Percentiles rank a stretch among this genome's conserved stretches.
These are phyloP conservation scores for Rhinoptilus africanus DNA, from an alignment of 2,113 vertebrate genomes.

Conservation along the genomic window DNA sequence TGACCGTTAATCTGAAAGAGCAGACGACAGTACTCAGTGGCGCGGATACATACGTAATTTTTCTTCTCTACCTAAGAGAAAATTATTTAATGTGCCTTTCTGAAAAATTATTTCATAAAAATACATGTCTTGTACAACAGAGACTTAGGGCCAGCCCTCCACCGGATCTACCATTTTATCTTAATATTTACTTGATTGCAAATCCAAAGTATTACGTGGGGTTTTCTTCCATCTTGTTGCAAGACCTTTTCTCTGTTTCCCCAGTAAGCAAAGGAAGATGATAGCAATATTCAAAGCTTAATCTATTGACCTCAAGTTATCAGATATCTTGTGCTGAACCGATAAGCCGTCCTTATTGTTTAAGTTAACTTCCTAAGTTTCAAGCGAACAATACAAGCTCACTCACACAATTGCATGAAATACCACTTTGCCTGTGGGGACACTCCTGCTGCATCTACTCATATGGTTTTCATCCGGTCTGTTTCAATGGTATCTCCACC, in stretches of 20 bases:
- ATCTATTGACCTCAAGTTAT: background rate
- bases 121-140: background rate
- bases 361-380: background rate
- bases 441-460: background rate
- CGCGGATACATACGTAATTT: rapidly evolving
- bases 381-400: background rate
- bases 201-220: background rate
- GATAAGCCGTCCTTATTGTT: background rate
- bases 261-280: background rate
- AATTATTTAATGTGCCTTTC: background rate
- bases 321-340: background rate
- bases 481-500: background rate
- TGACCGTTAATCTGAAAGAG: background rate
- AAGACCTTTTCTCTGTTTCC: background rate
- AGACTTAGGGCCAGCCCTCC: background rate
- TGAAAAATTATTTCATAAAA: background rate
- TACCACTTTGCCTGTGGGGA: background rate
- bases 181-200: background rate
- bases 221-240: background rate
- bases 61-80: background rate
- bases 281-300: background rate
- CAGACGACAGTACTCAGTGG: background rate
- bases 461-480: background rate
- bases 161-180: background rate
- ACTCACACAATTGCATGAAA: background rate